Percentiles rank a stretch among this genome's conserved stretches.
phyloP scores from a whole-genome alignment of 1,140 invertebrate genomes.

The Drosophila suzukii region DNA sequence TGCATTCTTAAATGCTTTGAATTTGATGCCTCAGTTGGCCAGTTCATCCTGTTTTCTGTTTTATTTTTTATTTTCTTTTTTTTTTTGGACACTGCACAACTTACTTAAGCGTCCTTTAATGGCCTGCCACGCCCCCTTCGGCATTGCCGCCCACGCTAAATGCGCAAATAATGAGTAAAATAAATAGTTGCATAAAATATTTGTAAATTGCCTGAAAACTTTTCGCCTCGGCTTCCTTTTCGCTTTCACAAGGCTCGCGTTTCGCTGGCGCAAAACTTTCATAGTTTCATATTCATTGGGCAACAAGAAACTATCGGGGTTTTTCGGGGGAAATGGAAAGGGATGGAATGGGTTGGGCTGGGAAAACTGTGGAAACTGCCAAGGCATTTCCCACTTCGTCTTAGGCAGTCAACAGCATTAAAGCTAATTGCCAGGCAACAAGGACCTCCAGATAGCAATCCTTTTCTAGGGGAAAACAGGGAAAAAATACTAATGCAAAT shows the following conservation, averaged over 20 bases:
- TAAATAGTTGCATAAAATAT: slow-evolving; percentile 69
- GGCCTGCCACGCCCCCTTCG: slow-evolving; percentile 22
- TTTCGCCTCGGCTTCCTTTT: slow-evolving; percentile 34
- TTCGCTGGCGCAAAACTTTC: slow-evolving; percentile 53
- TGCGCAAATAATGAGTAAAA: slow-evolving; percentile 67
- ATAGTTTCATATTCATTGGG: slow-evolving; percentile 66
- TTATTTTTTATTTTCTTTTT: not conserved
- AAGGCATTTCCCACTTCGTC: not conserved
- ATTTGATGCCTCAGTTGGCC: slow-evolving; percentile 44
- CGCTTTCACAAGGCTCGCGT: slow-evolving; percentile 20
- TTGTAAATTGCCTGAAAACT: slow-evolving; percentile 64
- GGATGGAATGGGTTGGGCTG: no score
- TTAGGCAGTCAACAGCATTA: slow-evolving; percentile 49
- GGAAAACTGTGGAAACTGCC: slow-evolving; percentile 5
- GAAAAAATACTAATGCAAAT: no score
- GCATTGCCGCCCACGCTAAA: slow-evolving; percentile 41
- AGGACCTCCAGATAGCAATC: not conserved
- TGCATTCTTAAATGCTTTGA: slow-evolving; percentile 38
- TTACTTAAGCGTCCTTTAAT: slow-evolving; percentile 48
- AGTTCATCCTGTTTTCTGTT: slow-evolving; percentile 1
- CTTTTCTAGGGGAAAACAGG: no score
- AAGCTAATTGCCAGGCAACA: slow-evolving; percentile 52
- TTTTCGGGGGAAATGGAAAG: not conserved
- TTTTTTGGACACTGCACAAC: slow-evolving; percentile 13
- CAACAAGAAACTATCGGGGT: slow-evolving; percentile 18